These are phyloP conservation scores for Acanthochromis polyacanthus DNA, from an alignment of 2,113 vertebrate species.

Conservation along the genomic window DNA sequence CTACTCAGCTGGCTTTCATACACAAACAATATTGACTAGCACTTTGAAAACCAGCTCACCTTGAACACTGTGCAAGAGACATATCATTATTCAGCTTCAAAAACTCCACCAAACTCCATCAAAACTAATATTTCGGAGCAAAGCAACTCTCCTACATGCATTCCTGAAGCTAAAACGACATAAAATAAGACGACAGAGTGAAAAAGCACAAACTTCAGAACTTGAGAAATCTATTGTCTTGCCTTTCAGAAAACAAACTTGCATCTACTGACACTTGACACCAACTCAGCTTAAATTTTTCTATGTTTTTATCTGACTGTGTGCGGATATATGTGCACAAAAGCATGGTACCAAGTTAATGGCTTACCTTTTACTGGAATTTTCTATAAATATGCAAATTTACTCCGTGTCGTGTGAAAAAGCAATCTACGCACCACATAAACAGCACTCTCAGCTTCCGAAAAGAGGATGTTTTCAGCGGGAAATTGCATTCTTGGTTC, in stretches of 20 bases:
- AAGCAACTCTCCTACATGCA: conserved; percentile 4
- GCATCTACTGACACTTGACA: conserved; percentile 60
- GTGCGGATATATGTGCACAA: conserved; percentile 3
- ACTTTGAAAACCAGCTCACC: conserved; percentile 35
- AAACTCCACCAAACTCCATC: conserved; percentile 1
- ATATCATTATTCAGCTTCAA: conserved; percentile 12
- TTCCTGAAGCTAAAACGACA: conserved; percentile 26
- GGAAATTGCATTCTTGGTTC: conserved; percentile 59
- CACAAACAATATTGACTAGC: not conserved
- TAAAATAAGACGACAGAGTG: conserved; percentile 45
- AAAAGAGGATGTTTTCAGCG: conserved; percentile 53
- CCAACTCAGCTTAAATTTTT: conserved; percentile 53
- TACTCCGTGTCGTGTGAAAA: conserved; percentile 50
- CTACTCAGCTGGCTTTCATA: not conserved
- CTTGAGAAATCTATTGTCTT: conserved; percentile 54
- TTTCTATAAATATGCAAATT: conserved; percentile 80
- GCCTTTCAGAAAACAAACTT: conserved; percentile 54
- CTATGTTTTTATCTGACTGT: conserved; percentile 40
- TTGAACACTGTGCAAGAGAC: conserved; percentile 8
- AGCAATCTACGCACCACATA: conserved; percentile 66
- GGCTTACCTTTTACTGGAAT: conserved; percentile 67
- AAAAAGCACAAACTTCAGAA: conserved; percentile 43
- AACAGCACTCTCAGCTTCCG: conserved; percentile 34
- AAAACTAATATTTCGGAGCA: not conserved
- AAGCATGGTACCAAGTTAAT: conserved; percentile 61